Base-by-base conservation (phyloP, 2,797 vertebrate species). In the Pyrocephalus nanus region DNA sequence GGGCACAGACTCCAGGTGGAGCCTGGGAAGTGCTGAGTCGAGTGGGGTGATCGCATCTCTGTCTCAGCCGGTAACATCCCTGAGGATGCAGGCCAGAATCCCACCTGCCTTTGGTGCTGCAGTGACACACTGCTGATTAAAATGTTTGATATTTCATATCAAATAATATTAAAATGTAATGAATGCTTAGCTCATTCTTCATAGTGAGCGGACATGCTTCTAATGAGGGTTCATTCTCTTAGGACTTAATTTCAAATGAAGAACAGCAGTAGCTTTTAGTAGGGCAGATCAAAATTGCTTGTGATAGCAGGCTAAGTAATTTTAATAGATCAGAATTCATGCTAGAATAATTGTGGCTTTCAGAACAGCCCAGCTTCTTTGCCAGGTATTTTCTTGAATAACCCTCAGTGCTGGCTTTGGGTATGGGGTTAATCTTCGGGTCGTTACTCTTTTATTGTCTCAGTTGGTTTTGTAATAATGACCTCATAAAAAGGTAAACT, bases 251-350 rank as follows among this genome's bases (percentile, higher is more conserved):
- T 91, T 93, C 38, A 54, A 87, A 48, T 43, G 51, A 80, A 83
- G 62, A 78, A 8, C 34, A 50, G 54, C 16, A 36, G 67, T 40
- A 58, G 64, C 53, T 89, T 92, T 95, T 73, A 84, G 29, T 45
- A 61, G 57, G 51, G 42, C 58, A 71, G 66, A 78, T 71, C 15
- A 67, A 50, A 93, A 80, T 71, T 6, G 20, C 53, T 86, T 88
- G 16, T 71, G 58, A 64, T 74, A 80, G 57, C 57, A 76, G 32
- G 48, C 73, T 58, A 67, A 92, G 40, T 91, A 43, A 62, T 85
- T 91, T 70, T 79, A 90, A 62, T 70, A 90, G 43, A 76, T 90
- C n/a, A 47, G 23, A 58, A 55, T 73, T 95, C 71, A 62, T 22
- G 51, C 67, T 79, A 69, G 64, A 76, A 76, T 67, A 79, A 90